Evolutionary conservation across 2,797 vertebrate species (phyloP).

Genomic region (Acanthurus leucopareius): DNA sequence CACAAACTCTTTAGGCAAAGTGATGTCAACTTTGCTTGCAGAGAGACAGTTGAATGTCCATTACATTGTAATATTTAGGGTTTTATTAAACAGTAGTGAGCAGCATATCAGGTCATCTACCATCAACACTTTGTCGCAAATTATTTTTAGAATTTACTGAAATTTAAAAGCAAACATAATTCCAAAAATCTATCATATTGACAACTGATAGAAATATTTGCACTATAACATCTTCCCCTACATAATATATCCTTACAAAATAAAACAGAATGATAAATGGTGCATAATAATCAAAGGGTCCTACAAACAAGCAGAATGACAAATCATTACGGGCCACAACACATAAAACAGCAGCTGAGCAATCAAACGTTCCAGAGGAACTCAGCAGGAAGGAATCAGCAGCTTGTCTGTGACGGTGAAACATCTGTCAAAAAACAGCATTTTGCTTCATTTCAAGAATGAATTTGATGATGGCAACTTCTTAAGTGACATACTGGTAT

Average conservation of each 20-base stretch:
- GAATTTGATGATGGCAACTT: neutral
- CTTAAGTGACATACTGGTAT: neutral
- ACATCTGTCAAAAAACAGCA: neutral
- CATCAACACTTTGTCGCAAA: neutral
- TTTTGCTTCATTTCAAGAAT: neutral
- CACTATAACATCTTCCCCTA: neutral
- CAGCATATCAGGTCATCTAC: neutral
- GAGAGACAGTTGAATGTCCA: constrained; percentile 14
- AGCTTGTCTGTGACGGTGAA: neutral
- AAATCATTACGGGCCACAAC: neutral
- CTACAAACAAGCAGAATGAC: neutral
- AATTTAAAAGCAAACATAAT: neutral
- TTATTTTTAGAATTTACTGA: neutral
- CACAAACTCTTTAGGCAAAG: neutral
- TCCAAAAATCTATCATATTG: neutral
- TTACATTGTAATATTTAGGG: constrained; percentile 7
- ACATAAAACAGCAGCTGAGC: neutral
- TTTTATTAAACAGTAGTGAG: constrained; percentile 7
- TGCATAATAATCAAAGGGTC: neutral
- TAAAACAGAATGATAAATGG: neutral
- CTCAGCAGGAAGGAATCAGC: neutral
- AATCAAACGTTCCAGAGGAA: neutral
- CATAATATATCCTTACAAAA: neutral
- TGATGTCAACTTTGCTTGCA: neutral
- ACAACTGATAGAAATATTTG: neutral